Conservation (phyloP, 23 tunicate genomes). For the Phallusia fumigata region DNA sequence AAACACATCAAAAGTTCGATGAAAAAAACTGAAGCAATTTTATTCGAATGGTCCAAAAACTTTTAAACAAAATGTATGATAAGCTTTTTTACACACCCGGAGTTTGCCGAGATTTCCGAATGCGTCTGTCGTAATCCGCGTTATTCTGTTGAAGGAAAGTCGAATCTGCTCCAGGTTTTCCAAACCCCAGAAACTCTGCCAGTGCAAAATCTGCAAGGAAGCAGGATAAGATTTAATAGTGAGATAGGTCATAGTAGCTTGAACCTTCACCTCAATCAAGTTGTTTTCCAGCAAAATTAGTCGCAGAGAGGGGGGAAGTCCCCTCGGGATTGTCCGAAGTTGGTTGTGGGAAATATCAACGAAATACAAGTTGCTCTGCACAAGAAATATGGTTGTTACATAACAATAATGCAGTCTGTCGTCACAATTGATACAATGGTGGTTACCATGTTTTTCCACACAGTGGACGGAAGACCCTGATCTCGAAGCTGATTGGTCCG, state of each 20-base stretch:
- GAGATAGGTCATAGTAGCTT: neutral
- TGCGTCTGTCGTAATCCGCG: neutral
- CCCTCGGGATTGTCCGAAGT: neutral
- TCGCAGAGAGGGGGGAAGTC: neutral
- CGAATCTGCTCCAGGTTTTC: neutral
- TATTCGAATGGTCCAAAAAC: too few species aligned
- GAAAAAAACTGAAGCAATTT: too few species aligned
- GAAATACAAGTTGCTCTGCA: neutral
- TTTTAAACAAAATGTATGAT: too few species aligned
- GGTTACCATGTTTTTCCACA: neutral
- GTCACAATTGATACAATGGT: neutral
- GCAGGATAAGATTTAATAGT: neutral
- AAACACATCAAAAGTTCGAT: too few species aligned
- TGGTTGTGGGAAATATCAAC: neutral
- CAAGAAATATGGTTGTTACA: too few species aligned
- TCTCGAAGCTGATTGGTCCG: neutral
- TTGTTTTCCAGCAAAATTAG: conserved; percentile 4
- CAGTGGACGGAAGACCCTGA: neutral
- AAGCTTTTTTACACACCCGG: neutral
- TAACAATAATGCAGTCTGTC: too few species aligned
- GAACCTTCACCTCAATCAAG: neutral
- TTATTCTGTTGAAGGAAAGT: neutral
- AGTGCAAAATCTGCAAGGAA: neutral
- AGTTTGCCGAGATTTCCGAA: neutral
- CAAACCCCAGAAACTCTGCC: conserved; percentile 14